A percentile compares a stretch with the other conserved stretches of the same genome.
These are phyloP conservation scores for Cariama cristata DNA, from an alignment of 2,113 vertebrate genomes.

Conservation along the genomic window DNA sequence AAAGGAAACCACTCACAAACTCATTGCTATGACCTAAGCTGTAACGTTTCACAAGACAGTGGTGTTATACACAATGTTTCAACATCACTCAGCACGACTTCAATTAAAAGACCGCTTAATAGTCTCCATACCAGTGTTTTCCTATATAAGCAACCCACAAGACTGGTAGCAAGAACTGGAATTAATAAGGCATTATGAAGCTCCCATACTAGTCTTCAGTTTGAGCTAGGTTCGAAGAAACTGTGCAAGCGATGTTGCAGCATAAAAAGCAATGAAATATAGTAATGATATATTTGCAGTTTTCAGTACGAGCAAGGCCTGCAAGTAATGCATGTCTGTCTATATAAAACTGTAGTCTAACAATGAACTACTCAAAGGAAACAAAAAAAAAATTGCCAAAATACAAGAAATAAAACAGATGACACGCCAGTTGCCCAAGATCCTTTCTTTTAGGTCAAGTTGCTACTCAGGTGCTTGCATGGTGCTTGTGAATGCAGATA, in stretches of 20 bases:
- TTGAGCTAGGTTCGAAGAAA: not conserved
- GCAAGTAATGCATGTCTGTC: rapidly evolving
- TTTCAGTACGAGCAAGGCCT: not conserved
- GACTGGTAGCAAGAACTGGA: not conserved
- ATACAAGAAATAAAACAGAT: not conserved
- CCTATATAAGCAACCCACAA: not conserved
- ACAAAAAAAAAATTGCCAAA: not conserved
- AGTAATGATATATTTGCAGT: not conserved
- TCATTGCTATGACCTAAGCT: not conserved
- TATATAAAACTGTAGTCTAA: not conserved
- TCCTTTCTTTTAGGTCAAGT: rapidly evolving
- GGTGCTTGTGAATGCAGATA: not conserved
- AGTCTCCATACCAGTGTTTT: not conserved
- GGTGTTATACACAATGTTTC: not conserved
- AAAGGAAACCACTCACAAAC: not conserved
- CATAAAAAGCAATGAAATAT: not conserved
- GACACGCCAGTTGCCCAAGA: not conserved
- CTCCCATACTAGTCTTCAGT: not conserved
- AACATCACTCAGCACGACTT: not conserved
- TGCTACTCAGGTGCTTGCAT: not conserved
- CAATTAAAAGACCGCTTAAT: not conserved
- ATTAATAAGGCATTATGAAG: not conserved
- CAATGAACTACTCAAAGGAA: not conserved
- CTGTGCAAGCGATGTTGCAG: not conserved
- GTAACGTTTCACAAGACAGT: not conserved